phyloP scores from a whole-genome alignment of 2,797 vertebrate species.

The Catostomus latipinnis region DNA sequence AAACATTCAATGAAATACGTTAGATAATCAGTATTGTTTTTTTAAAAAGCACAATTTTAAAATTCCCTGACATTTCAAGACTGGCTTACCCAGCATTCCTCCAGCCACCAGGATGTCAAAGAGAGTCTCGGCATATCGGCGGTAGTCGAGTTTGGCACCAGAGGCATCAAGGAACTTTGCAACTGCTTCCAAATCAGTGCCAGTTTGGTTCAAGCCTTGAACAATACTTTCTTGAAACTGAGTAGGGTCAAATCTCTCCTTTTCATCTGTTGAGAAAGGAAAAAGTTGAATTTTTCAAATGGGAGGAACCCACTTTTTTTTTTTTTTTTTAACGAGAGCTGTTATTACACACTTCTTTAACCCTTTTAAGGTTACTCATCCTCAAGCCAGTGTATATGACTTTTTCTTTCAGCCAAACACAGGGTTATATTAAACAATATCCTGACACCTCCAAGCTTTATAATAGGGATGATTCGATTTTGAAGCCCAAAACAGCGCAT shows the following conservation, averaged over 20 bases:
- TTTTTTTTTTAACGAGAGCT: too few species aligned
- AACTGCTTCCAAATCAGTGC: conserved; percentile 96
- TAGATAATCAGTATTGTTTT: too few species aligned
- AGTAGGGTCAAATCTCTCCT: conserved; percentile 99
- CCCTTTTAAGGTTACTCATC: too few species aligned
- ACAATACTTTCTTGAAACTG: conserved; percentile 99
- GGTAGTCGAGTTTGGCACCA: conserved; percentile 98
- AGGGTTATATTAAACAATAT: too few species aligned
- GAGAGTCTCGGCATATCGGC: conserved; percentile 96
- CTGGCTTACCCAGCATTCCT: conserved; percentile 93
- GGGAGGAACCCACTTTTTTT: background rate
- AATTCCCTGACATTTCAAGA: background rate
- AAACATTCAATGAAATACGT: too few species aligned
- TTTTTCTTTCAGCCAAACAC: too few species aligned
- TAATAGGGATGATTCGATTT: too few species aligned
- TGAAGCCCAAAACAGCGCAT: too few species aligned
- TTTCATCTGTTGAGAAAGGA: conserved; percentile 88
- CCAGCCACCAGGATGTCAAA: conserved; percentile 99
- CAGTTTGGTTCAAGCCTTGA: conserved; percentile 98
- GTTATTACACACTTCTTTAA: too few species aligned
- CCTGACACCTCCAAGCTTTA: too few species aligned
- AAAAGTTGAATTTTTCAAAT: background rate
- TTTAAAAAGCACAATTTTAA: background rate
- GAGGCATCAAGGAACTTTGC: conserved; percentile 98
- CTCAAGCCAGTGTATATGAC: too few species aligned